Evolutionary conservation across 92 coral and sea anemone genomes (phyloP).

Genomic region (Siderastrea siderea): DNA sequence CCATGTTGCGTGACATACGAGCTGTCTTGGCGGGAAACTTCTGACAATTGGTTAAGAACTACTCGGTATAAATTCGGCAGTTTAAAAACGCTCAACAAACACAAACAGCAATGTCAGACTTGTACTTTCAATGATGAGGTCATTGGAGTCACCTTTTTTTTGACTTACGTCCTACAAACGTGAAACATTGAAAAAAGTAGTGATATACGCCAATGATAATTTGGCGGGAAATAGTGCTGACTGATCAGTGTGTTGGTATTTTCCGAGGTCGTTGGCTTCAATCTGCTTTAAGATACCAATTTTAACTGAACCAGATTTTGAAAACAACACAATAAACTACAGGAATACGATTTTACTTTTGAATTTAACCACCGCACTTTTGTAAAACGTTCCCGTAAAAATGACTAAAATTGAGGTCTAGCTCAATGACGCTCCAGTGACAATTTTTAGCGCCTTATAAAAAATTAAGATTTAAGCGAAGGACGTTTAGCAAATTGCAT

Average conservation of each 20-base stretch:
- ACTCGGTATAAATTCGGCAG: no score
- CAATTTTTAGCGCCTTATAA: not conserved
- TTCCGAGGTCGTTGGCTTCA: not conserved
- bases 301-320: slow-evolving; percentile 11
- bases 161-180: not conserved
- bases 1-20: no score
- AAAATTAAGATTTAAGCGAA: not conserved
- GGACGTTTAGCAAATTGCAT: no score
- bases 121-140: no score
- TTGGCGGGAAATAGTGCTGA: slow-evolving; percentile 18
- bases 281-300: slow-evolving; percentile 13
- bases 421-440: not conserved
- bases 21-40: no score
- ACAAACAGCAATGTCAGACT: no score
- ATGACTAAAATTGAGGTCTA: not conserved
- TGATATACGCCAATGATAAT: not conserved
- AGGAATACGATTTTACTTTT: not conserved
- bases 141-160: not conserved
- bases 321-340: not conserved
- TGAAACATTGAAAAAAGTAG: not conserved
- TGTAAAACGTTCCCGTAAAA: not conserved
- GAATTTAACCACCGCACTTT: slow-evolving; percentile 24
- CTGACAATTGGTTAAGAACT: no score
- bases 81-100: no score
- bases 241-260: not conserved